These are phyloP conservation scores for Palaemon carinicauda DNA, from an alignment of 1,140 invertebrate species.

Conservation along the genomic window DNA sequence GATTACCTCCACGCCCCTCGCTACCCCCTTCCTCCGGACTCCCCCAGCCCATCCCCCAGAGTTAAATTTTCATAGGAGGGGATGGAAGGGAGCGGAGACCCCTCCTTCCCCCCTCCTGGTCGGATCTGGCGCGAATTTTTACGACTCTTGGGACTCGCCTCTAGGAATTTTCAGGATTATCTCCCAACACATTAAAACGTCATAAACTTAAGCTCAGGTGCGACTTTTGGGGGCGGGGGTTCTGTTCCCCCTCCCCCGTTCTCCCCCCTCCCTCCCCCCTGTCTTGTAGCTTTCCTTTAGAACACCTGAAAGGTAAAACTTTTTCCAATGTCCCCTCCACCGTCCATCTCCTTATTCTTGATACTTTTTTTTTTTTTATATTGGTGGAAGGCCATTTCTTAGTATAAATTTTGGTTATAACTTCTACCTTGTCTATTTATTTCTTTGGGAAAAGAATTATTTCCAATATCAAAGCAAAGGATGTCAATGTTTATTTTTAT, in stretches of 20 bases:
- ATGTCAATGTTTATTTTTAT: not conserved
- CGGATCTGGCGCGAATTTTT: not conserved
- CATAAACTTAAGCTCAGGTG: not conserved
- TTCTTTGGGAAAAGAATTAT: too few relatives aligned
- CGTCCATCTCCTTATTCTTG: not conserved
- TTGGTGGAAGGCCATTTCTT: not conserved
- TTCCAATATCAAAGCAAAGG: too few relatives aligned
- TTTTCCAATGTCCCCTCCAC: not conserved
- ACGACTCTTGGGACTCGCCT: not conserved
- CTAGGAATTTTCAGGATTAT: slow-evolving; percentile 15
- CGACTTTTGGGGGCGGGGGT: not conserved
- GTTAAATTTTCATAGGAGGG: slow-evolving; percentile 3
- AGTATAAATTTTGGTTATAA: not conserved
- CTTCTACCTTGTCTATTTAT: too few relatives aligned
- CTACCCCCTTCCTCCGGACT: not conserved
- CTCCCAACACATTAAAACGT: slow-evolving; percentile 10
- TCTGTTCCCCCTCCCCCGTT: not conserved
- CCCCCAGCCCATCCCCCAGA: not conserved
- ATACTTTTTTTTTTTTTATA: not conserved
- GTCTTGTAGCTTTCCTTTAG: not conserved
- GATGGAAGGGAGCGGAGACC: not conserved
- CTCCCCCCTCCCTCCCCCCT: not conserved
- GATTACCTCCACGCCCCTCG: not conserved
- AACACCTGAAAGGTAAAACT: not conserved
- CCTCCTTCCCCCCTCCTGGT: not conserved